Evolutionary conservation across 2,888 invertebrate species (phyloP), one percentile per base, ranked within the genome.

Genomic region (Acanthacorydalis orientalis): DNA sequence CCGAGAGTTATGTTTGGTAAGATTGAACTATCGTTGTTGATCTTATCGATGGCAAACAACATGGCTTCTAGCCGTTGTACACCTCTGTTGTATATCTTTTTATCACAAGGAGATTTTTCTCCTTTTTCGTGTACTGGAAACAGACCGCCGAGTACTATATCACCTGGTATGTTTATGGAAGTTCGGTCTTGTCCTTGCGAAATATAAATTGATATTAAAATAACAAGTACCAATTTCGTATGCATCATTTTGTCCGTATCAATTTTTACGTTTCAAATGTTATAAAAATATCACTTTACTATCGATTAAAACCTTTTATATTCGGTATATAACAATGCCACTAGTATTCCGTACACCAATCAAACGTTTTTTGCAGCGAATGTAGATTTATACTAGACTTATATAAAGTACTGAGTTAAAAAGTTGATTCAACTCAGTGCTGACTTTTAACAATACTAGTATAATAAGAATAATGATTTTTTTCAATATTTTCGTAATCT

Each of bases 11-110:
- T 66, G 15, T 72, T 73, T 1, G 74, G 75, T 15, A 76, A 60
- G 10, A 77, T 62, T 1, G 53, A 55, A 1, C 60, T 54, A 49
- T 73, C 63, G 4, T 55, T 59, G 58, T 78, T 79, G 54, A 78
- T 75, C 53, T 68, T 68, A 54, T 75, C 71, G 37, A 78, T 61
- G 2, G 76, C 74, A 58, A 68, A 78, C 51, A 77, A 62, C 65
- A 78, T 68, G 3, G 77, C 77, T 59, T 78, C 79, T 50, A 78
- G 60, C 9, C 75, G 68, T 54, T 77, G 77, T 7, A 78, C 69
- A 7, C 78, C 77, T 37, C 78, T 73, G 55, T 75, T 73, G 52
- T 70, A 69, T 57, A 76, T 67, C 55, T 67, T 70, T 23, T 62
- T 63, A 1, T 69, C 69, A 53, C 70, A 70, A 42, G 68, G 59